phyloP scores from a whole-genome alignment of 2,113 vertebrate genomes.

The Nothocercus julius region DNA sequence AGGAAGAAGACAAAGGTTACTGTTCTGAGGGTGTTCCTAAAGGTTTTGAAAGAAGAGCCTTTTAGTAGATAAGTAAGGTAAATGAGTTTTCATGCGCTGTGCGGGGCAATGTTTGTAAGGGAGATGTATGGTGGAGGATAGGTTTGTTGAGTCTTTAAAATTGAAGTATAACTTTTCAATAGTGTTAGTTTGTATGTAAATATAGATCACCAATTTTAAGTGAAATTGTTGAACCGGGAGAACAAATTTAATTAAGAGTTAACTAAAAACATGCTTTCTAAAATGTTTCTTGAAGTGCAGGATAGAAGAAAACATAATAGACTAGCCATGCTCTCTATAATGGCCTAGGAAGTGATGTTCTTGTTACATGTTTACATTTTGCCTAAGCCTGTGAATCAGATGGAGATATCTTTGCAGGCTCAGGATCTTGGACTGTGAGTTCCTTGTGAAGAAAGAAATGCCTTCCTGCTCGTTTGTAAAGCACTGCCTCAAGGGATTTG shows the following conservation, averaged over 20 bases:
- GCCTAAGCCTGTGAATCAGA: neutral
- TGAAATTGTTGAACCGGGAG: neutral
- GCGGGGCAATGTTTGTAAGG: neutral
- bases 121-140: neutral
- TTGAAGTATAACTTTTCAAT: neutral
- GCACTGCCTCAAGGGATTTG: rapidly evolving
- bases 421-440: neutral
- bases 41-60: neutral
- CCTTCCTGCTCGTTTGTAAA: neutral
- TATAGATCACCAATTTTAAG: neutral
- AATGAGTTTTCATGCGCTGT: neutral
- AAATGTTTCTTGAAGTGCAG: neutral
- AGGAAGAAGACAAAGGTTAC: neutral
- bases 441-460: neutral
- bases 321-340: neutral
- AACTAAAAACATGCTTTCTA: neutral
- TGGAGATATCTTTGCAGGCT: neutral
- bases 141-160: neutral
- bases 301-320: neutral
- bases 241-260: neutral
- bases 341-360: rapidly evolving
- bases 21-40: neutral
- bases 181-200: neutral
- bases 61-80: neutral
- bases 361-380: neutral